Conservation (phyloP, 2,797 vertebrate species). For the Syngnathus rostellatus region DNA sequence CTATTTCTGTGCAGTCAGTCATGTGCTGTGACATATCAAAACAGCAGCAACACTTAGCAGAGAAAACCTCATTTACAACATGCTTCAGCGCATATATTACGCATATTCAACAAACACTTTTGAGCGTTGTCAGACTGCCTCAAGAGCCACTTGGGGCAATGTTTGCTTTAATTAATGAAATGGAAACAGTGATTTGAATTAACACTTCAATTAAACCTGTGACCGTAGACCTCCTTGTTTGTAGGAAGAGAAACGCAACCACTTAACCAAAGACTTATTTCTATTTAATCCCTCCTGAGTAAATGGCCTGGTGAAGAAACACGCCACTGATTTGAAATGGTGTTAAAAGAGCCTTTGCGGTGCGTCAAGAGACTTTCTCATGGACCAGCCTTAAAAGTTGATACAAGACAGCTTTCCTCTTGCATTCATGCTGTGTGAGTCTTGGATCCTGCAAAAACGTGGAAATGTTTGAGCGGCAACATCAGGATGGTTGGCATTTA, state of each 20-base stretch:
- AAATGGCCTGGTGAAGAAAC: constrained; percentile 34
- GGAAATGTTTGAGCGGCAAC: constrained; percentile 72
- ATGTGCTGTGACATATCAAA: constrained; percentile 70
- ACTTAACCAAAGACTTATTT: constrained; percentile 12
- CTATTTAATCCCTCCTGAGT: not conserved
- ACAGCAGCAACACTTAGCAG: constrained; percentile 73
- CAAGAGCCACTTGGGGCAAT: constrained; percentile 59
- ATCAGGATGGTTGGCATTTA: constrained; percentile 60
- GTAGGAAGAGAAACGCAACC: not conserved
- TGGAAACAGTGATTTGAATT: constrained; percentile 66
- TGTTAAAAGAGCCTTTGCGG: constrained; percentile 45
- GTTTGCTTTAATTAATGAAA: constrained; percentile 70
- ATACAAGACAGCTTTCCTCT: constrained; percentile 69
- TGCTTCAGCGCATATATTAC: constrained; percentile 45
- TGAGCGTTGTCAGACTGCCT: constrained; percentile 51
- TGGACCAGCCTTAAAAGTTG: constrained; percentile 58
- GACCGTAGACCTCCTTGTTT: not conserved
- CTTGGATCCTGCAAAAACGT: constrained; percentile 60
- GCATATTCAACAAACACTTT: constrained; percentile 58
- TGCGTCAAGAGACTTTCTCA: constrained; percentile 44
- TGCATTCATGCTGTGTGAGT: constrained; percentile 61
- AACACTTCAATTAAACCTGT: constrained; percentile 64
- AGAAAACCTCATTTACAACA: constrained; percentile 73
- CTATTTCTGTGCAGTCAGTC: constrained; percentile 69
- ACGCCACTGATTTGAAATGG: constrained; percentile 42